Evolutionary conservation across 2,113 vertebrate genomes (phyloP).

Genomic region (Tupaia chinensis): DNA sequence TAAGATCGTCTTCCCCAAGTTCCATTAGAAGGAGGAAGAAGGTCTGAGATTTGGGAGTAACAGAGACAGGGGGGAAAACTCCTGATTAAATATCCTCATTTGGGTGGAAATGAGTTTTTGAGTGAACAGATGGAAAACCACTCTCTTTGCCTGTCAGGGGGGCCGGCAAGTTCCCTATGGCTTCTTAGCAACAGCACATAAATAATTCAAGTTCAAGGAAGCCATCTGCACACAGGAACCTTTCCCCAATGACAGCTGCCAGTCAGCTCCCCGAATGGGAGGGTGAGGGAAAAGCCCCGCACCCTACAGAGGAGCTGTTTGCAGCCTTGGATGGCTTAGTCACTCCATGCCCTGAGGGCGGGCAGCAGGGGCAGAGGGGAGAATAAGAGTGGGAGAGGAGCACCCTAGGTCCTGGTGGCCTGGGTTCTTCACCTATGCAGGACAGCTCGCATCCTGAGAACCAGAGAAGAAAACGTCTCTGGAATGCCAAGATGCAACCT

Average conservation of each 20-base stretch:
- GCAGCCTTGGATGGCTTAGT: neutral
- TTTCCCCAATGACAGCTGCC: neutral
- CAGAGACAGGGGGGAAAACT: conserved; percentile 8
- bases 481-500: neutral
- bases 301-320: neutral
- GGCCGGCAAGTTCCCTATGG: neutral
- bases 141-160: conserved; percentile 16
- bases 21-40: neutral
- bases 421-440: neutral
- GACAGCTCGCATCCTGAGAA: neutral
- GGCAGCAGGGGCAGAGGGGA: too few species aligned
- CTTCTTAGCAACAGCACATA: conserved; percentile 41
- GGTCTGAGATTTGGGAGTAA: neutral
- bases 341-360: too few species aligned
- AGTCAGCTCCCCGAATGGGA: neutral
- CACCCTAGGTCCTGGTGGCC: too few species aligned
- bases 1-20: neutral
- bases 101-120: conserved; percentile 69
- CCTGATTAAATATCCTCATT: conserved; percentile 64
- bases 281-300: neutral
- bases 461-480: neutral
- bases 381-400: too few species aligned
- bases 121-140: conserved; percentile 72
- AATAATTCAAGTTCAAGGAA: conserved; percentile 56
- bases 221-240: neutral